phyloP scores from a whole-genome alignment of 2,113 vertebrate genomes.

The Falcunculus frontatus region DNA sequence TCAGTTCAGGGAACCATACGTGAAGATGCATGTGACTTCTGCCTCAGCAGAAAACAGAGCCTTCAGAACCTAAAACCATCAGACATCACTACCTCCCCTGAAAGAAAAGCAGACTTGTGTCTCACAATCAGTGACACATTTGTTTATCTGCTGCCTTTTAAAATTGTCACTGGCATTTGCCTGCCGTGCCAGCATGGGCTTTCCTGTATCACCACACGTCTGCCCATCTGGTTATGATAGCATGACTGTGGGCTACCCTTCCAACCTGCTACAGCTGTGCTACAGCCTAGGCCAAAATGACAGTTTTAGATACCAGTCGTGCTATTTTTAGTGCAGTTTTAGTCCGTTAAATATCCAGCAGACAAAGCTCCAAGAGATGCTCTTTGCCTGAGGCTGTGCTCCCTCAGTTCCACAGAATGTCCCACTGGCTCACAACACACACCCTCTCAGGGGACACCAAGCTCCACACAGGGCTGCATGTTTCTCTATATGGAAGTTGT shows the following conservation, averaged over 20 bases:
- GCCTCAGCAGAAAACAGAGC: background rate
- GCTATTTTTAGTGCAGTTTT: background rate
- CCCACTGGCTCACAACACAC: fast-evolving
- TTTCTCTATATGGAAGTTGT: background rate
- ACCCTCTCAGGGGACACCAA: background rate
- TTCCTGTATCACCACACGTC: background rate
- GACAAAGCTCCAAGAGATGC: background rate
- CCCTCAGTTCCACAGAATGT: background rate
- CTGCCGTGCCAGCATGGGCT: fast-evolving
- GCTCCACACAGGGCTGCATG: fast-evolving
- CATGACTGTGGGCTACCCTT: background rate
- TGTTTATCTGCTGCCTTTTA: background rate
- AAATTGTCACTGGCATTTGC: background rate
- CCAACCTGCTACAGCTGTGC: background rate
- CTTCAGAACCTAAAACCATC: background rate
- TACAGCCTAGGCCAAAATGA: background rate
- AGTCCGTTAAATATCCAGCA: background rate
- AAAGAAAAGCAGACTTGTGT: background rate
- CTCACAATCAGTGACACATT: background rate
- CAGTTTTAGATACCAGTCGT: background rate
- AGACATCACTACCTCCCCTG: background rate
- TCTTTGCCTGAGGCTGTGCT: background rate
- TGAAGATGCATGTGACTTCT: background rate
- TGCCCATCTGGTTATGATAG: background rate
- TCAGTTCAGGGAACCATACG: background rate